Evolutionary conservation across 2,888 invertebrate species (phyloP).

Genomic region (Ethmia dodecea): DNA sequence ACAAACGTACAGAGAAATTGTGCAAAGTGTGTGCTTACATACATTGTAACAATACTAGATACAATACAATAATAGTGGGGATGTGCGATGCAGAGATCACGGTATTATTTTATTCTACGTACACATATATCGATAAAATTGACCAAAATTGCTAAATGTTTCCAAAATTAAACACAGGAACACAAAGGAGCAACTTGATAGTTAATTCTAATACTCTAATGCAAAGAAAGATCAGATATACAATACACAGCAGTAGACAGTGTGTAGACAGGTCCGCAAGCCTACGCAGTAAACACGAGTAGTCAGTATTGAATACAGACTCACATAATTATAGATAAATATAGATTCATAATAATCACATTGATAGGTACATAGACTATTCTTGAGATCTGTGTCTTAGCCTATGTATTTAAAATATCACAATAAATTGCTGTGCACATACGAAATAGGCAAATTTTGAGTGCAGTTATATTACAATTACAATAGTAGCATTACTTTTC

Average conservation of each 20-base stretch:
- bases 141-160: constrained; percentile 63
- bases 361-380: constrained; percentile 67
- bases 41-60: constrained; percentile 46
- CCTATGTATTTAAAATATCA: constrained; percentile 77
- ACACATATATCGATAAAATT: constrained; percentile 61
- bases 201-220: constrained; percentile 20
- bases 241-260: constrained; percentile 28
- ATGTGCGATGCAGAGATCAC: constrained; percentile 43
- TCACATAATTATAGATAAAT: constrained; percentile 26
- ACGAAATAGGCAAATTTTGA: constrained; percentile 77
- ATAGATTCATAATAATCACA: constrained; percentile 55
- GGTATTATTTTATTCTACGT: constrained; percentile 44
- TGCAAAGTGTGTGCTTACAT: constrained; percentile 52
- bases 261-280: constrained; percentile 35
- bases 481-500: constrained; percentile 51
- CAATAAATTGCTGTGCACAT: constrained; percentile 78
- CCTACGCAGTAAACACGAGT: constrained; percentile 36
- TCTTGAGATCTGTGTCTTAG: constrained; percentile 66
- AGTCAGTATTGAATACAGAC: constrained; percentile 54
- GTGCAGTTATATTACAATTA: constrained; percentile 72
- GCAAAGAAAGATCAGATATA: constrained; percentile 26
- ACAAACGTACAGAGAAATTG: constrained; percentile 52
- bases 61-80: constrained; percentile 32
- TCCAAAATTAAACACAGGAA: constrained; percentile 27
- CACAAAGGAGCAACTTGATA: constrained; percentile 20